Evolutionary conservation across 2,888 invertebrate species (phyloP), one percentile per base, ranked within the genome.

Genomic region (Plebejus anna): DNA sequence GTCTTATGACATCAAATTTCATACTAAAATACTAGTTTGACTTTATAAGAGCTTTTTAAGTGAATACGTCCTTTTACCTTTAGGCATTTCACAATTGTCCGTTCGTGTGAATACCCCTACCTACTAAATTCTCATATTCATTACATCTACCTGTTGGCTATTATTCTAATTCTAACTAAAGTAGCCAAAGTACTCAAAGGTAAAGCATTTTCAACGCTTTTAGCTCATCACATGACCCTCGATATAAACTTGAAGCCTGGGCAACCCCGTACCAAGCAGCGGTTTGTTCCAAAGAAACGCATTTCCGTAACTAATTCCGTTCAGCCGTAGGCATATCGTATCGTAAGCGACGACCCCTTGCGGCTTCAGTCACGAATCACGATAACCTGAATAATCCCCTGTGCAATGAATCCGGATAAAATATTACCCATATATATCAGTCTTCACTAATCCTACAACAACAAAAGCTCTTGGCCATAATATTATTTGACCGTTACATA

Each of bases 241-340:
- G 66, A 1, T 36, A 28, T 28, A 32, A 66, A 66, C 28, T 66
- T 5, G 47, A 78, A 76, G 47, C 51, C 78, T 78, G 81, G 75
- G 75, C 81, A 80, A 81, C 76, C 77, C 81, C 75, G 83, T 82
- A 81, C 83, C 83, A 89, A 82, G 82, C 85, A 76, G 85, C 77
- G 81, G 81, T 84, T 84, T 84, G 80, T 84, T 86, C 83, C 83
- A 84, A 85, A 86, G 84, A 82, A 90, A 90, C 91, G 90, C 90
- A 92, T 90, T 92, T 91, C 90, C 90, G 87, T 83, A 81, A 79
- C 80, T 75, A 47, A 61, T 71, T 76, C 38, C 42, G 22, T 76
- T 47, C 70, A 28, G 38, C 66, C 66, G 66, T 32, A 32, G 66
- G 13, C 32, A 66, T 66, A 6, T 28, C 28, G 13, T 32, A 66